Conservation (phyloP, 2,888 invertebrate species). For the Xiphydria camelus region DNA sequence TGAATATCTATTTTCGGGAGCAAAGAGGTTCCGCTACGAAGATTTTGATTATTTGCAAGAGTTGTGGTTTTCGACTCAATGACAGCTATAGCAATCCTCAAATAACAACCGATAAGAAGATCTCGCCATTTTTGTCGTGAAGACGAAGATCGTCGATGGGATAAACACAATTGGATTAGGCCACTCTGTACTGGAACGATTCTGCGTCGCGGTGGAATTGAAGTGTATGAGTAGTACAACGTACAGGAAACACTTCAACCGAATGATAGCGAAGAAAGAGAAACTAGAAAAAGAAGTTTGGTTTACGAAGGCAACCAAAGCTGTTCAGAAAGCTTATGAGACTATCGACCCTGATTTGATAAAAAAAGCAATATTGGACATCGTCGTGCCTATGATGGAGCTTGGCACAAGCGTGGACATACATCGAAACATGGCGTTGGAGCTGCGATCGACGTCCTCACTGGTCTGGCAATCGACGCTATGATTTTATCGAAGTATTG, state of each 20-base stretch:
- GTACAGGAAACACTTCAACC: neutral
- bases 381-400: slow-evolving; percentile 15
- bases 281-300: slow-evolving; percentile 1
- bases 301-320: slow-evolving; percentile 3
- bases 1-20: too few species aligned
- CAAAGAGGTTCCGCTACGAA: too few species aligned
- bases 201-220: slow-evolving; percentile 4
- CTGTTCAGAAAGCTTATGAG: slow-evolving; percentile 5
- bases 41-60: too few species aligned
- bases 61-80: too few species aligned
- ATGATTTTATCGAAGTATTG: slow-evolving; percentile 16
- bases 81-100: too few species aligned
- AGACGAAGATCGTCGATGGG: too few species aligned
- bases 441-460: slow-evolving; percentile 12
- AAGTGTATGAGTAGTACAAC: slow-evolving; percentile 4
- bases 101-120: too few species aligned
- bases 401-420: slow-evolving; percentile 12
- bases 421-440: slow-evolving; percentile 11
- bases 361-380: slow-evolving; percentile 6
- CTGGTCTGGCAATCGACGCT: slow-evolving; percentile 16
- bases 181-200: slow-evolving; percentile 3
- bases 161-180: slow-evolving; percentile 4
- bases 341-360: slow-evolving; percentile 1
- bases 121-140: too few species aligned
- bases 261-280: neutral